Evolutionary conservation across 2,113 vertebrate genomes (phyloP).

Genomic region (Amphilophus citrinellus): DNA sequence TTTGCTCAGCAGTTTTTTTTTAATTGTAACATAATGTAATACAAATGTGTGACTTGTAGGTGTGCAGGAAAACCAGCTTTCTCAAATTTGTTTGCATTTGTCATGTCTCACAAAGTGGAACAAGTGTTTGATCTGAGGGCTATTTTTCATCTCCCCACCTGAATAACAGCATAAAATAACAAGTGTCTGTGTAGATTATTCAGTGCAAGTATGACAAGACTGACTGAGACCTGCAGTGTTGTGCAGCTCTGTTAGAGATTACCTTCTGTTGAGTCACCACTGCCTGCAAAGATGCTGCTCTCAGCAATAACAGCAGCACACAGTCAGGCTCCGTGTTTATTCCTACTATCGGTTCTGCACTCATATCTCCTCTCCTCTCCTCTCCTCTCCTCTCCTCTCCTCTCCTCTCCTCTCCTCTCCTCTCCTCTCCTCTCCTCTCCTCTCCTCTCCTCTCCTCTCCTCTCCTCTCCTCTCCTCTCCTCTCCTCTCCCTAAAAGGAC

Average conservation of each 20-base stretch:
- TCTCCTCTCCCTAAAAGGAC: constrained; percentile 47
- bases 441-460: not conserved
- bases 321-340: constrained; percentile 14
- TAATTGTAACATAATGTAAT: not conserved
- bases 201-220: not conserved
- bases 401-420: not conserved
- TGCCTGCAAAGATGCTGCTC: constrained; percentile 39
- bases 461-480: no score
- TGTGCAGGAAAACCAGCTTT: not conserved
- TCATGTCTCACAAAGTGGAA: not conserved
- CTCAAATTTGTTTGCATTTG: not conserved
- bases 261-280: constrained; percentile 49
- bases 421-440: constrained; percentile 10
- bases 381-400: no score
- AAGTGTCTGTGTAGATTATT: not conserved
- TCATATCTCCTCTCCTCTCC: no score
- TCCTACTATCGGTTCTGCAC: not conserved
- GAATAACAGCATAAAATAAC: not conserved
- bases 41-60: not conserved
- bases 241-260: constrained; percentile 37
- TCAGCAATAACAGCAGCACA: constrained; percentile 50
- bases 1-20: not conserved
- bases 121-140: not conserved
- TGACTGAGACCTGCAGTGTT: not conserved
- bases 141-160: not conserved